Evolutionary conservation across 2,113 vertebrate species (phyloP).

Genomic region (Lontra canadensis): DNA sequence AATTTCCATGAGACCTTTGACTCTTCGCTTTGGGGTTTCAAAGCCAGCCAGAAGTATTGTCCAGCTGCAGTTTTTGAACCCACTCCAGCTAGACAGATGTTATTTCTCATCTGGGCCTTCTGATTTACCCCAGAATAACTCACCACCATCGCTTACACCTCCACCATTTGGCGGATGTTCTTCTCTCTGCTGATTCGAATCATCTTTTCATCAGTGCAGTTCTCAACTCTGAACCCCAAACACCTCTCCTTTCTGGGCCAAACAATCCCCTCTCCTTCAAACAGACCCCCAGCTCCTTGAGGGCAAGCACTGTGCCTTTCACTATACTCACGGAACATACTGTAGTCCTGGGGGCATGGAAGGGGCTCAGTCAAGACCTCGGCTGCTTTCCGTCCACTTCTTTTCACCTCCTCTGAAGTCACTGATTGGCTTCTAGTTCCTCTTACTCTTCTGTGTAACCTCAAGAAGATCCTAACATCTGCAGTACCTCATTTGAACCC

Average conservation of each 20-base stretch:
- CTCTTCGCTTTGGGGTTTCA: constrained; percentile 49
- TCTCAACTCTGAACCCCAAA: not conserved
- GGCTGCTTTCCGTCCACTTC: not conserved
- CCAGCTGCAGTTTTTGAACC: constrained; percentile 65
- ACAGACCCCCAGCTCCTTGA: not conserved
- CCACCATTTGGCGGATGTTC: not conserved
- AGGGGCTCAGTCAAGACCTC: not conserved
- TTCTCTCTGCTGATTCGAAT: not conserved
- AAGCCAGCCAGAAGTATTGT: constrained; percentile 47
- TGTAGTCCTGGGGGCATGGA: too few species aligned
- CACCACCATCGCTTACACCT: not conserved
- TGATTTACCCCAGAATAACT: constrained; percentile 42
- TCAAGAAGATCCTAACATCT: not conserved
- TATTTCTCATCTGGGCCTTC: not conserved
- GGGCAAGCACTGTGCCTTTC: not conserved
- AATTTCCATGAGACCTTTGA: constrained; percentile 68
- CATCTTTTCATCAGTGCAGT: not conserved
- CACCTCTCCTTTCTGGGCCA: not conserved
- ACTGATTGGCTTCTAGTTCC: not conserved
- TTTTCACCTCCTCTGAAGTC: not conserved
- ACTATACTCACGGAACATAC: not conserved
- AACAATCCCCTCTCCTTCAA: not conserved
- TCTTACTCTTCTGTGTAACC: not conserved
- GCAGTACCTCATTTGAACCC: not conserved
- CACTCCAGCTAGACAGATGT: constrained; percentile 51